Evolutionary conservation across 2,113 vertebrate species (phyloP), one percentile per base, ranked within the genome.

Genomic region (Oncorhynchus mykiss): DNA sequence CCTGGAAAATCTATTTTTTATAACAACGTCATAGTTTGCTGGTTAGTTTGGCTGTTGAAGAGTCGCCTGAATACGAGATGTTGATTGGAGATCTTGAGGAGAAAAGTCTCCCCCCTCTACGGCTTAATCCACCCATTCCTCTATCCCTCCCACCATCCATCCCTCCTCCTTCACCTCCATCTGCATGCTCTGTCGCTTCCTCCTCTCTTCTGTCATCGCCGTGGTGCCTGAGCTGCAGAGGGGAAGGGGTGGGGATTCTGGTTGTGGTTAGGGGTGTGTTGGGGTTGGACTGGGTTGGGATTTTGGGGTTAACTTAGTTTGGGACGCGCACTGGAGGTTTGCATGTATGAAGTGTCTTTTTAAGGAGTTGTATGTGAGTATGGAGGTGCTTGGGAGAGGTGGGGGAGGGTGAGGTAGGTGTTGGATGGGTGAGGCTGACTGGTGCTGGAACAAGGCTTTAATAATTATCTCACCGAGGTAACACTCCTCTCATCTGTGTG

Each of bases 121-220:
- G 11, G 12, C 66, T 18, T 68, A 68, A 27, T 77, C 45, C 72
- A 59, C 71, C 73, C 62, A 22, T 51, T 70, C 66, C 54, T 74
- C 78, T 11, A 2, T 45, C 39, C 8, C 7, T 45, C 39, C 39
- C 9, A 11, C 8, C 39, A 45, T 45, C 39, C 39, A 12, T 45
- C 39, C 39, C 8, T 45, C 9, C 24, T 67, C 71, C 51, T 78
- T 75, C 69, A 76, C 18, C 13, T 24, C 75, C 83, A 77, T 79
- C 75, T 89, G 86, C 87, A 84, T 89, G 86, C 77, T 83, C 70
- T 82, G 59, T 86, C 75, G 70, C 82, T 77, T 45, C 76, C 25
- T 83, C 70, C 49, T 62, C 85, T 78, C 51, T 79, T 67, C 78
- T 84, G 75, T 86, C 72, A 68, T 31, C 16, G 49, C 71, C 75